Evolutionary conservation across 2,797 vertebrate genomes (phyloP).

Genomic region (Acanthurus leucopareius): DNA sequence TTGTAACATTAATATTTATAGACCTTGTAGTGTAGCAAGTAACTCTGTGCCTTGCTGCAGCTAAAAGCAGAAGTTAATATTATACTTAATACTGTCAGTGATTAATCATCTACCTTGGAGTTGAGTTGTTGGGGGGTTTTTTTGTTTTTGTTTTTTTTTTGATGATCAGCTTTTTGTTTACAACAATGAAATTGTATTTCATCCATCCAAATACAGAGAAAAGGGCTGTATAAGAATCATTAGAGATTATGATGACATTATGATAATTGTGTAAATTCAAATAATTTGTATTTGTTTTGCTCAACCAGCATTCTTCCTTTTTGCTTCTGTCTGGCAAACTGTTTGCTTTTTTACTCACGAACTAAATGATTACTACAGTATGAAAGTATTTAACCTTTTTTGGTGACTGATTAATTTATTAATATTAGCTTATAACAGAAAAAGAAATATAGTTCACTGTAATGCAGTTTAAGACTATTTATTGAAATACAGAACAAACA

Average conservation of each 20-base stretch:
- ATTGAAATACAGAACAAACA: not conserved
- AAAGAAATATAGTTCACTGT: not conserved
- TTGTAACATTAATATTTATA: no score
- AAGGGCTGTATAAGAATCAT: not conserved
- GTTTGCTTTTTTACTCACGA: not conserved
- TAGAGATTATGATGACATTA: not conserved
- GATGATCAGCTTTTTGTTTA: not conserved
- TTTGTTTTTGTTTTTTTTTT: not conserved
- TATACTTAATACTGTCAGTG: not conserved
- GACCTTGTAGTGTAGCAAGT: no score
- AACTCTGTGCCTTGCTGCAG: no score
- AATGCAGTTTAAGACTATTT: not conserved
- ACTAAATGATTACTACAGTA: not conserved
- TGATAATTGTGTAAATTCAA: no score
- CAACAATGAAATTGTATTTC: no score
- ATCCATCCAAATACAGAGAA: not conserved
- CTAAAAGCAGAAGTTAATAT: no score
- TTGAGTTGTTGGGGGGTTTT: no score
- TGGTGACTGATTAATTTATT: not conserved
- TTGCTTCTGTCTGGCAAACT: not conserved
- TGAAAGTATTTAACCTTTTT: not conserved
- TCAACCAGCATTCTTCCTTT: not conserved
- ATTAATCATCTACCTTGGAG: not conserved
- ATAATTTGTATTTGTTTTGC: no score
- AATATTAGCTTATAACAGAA: not conserved